Evolutionary conservation across 2,888 invertebrate genomes (phyloP), one percentile per base, ranked within the genome.

Genomic region (Sphaerophoria taeniata): DNA sequence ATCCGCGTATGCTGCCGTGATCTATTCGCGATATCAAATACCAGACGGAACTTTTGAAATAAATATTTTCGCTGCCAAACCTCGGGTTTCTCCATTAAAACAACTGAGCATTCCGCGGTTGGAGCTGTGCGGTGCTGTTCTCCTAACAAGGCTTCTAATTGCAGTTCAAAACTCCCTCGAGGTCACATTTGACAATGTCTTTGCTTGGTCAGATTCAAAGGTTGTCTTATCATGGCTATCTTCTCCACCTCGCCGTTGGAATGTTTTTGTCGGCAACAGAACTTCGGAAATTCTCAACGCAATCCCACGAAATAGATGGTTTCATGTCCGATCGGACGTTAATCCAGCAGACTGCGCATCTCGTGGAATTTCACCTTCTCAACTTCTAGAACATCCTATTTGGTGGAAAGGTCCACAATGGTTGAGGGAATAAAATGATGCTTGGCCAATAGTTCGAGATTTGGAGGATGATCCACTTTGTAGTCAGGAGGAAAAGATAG

Each of bases 11-110:
- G n/a, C n/a, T n/a, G n/a, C n/a, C n/a, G n/a, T n/a, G n/a, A n/a
- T n/a, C n/a, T 9, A 61, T 51, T 70, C 70, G 36, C 77, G 70
- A 11, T 67, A 51, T 24, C n/a, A n/a, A n/a, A n/a, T n/a, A n/a
- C n/a, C n/a, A n/a, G n/a, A n/a, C n/a, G n/a, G n/a, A n/a, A n/a
- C n/a, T n/a, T n/a, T n/a, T n/a, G n/a, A n/a, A n/a, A n/a, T n/a
- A n/a, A n/a, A n/a, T n/a, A n/a, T n/a, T n/a, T n/a, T n/a, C n/a
- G n/a, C n/a, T n/a, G n/a, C n/a, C n/a, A n/a, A n/a, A n/a, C n/a
- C n/a, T n/a, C n/a, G n/a, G n/a, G n/a, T n/a, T n/a, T n/a, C n/a
- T n/a, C n/a, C n/a, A n/a, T n/a, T n/a, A n/a, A n/a, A n/a, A n/a
- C n/a, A n/a, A n/a, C n/a, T n/a, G n/a, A n/a, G n/a, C n/a, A n/a